Evolutionary conservation across 2,797 vertebrate species (phyloP).

Genomic region (Micromesistius poutassou): DNA sequence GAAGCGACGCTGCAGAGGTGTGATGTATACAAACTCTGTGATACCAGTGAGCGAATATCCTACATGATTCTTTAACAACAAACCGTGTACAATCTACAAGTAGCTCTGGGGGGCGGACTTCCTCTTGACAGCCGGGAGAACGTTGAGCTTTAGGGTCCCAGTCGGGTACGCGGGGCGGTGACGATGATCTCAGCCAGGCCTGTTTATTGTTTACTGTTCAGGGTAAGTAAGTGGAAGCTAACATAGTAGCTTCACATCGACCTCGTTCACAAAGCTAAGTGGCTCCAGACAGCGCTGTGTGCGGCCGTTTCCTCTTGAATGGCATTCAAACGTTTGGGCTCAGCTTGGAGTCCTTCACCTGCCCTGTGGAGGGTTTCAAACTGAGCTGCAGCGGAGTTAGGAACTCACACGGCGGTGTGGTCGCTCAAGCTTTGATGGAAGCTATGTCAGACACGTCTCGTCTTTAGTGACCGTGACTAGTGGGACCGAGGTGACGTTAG

Average conservation of each 20-base stretch:
- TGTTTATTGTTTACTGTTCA: neutral
- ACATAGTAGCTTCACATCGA: conserved; percentile 46
- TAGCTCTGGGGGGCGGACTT: conserved; percentile 13
- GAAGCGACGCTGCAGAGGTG: conserved; percentile 26
- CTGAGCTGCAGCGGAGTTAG: neutral
- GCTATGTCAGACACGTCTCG: conserved; percentile 30
- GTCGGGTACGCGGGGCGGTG: neutral
- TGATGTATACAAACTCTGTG: neutral
- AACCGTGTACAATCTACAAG: conserved; percentile 32
- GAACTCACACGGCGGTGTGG: conserved; percentile 42
- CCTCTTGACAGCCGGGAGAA: neutral
- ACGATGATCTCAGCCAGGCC: neutral
- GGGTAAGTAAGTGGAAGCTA: conserved; percentile 61
- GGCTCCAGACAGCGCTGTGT: conserved; percentile 46
- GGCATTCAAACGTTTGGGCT: neutral
- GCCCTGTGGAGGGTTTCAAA: neutral
- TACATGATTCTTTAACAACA: conserved; percentile 53
- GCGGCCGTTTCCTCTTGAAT: neutral
- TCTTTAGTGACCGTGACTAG: conserved; percentile 9
- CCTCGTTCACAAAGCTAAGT: conserved; percentile 49
- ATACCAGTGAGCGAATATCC: conserved; percentile 48
- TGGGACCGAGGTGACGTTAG: conserved; percentile 13
- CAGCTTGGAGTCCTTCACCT: neutral
- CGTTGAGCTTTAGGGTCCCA: neutral
- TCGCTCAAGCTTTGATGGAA: conserved; percentile 53